Evolutionary conservation across 2,888 invertebrate genomes (phyloP), one percentile per base, ranked within the genome.

Genomic region (Phaonia tiefii): DNA sequence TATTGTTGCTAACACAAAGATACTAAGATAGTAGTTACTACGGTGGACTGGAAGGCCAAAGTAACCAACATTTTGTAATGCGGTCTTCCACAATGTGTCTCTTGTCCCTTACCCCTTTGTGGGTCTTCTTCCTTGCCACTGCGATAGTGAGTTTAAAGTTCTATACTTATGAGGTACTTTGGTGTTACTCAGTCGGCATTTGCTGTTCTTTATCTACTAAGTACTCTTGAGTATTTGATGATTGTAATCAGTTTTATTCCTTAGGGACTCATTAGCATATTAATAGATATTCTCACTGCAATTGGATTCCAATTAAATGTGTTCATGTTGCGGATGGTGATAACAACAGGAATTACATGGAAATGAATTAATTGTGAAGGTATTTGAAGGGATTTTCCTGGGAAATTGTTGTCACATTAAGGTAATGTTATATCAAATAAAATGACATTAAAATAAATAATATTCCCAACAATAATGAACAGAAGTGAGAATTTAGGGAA

Each of bases 281-380:
- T 63, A 63, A 63, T 63, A n/a, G 22, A 13, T n/a, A 63, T 63
- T 63, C 39, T 31, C 31, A 31, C 42, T 22, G 42, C 63, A 63
- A 63, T 63, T 63, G 63, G 63, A 63, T 63, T 63, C 63, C 63
- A 42, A 63, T 63, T 63, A 63, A 63, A 63, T 63, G 63, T 63
- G 63, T 37, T 42, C 39, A 63, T 63, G 63, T 63, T 63, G 11
- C 20, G 63, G 20, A 20, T 20, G 63, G 5, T 13, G 63, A 63
- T 63, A 63, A 63, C 63, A 63, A 63, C 17, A 37, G 63, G 63
- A 37, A 60, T 60, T 60, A 60, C 60, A 31, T 31, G 31, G 31
- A 60, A 17, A 20, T 15, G 37, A 31, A 3, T 5, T 15, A 58
- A 5, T 51, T 22, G 10, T 2, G 20, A 2, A n/a, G 44, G 2